These are phyloP conservation scores for Lasioglossum lativentre DNA, from an alignment of 2,888 invertebrate genomes.

Conservation along the genomic window DNA sequence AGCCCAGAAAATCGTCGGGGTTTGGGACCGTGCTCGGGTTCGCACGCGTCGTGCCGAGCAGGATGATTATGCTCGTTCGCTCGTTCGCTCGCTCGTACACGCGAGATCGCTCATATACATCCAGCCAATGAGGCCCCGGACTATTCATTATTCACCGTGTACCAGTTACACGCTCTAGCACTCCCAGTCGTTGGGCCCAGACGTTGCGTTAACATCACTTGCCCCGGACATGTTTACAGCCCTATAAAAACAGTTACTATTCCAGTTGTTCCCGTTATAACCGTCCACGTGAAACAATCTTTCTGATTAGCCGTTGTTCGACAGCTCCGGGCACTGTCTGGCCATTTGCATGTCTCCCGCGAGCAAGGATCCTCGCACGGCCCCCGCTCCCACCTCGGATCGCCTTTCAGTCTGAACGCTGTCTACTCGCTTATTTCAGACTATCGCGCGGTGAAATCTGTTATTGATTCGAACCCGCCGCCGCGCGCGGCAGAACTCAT, in stretches of 20 bases:
- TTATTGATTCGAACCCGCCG: conserved; percentile 38
- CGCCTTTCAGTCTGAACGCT: conserved; percentile 6
- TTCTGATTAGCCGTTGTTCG: conserved; percentile 51
- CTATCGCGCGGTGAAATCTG: conserved; percentile 33
- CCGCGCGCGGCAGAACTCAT: conserved; percentile 7
- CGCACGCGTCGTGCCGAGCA: neutral
- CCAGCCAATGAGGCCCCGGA: conserved; percentile 39
- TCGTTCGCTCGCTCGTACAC: neutral
- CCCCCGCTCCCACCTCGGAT: neutral
- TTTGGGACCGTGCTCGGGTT: conserved; percentile 16
- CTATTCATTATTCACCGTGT: conserved; percentile 64
- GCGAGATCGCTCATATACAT: conserved; percentile 56
- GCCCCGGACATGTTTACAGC: conserved; percentile 58
- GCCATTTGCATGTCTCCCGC: conserved; percentile 37
- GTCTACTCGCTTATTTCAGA: conserved; percentile 29
- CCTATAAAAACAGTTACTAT: conserved; percentile 58
- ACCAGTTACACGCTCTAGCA: conserved; percentile 59
- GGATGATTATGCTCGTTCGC: neutral
- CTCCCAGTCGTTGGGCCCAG: conserved; percentile 14
- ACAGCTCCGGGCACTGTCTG: conserved; percentile 33
- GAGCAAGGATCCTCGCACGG: conserved; percentile 6
- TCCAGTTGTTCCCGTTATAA: conserved; percentile 53
- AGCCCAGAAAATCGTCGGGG: conserved; percentile 64
- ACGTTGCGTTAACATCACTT: conserved; percentile 62
- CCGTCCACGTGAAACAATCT: conserved; percentile 49